Conservation (phyloP, 2,113 vertebrate species). For the Pitta sordida region DNA sequence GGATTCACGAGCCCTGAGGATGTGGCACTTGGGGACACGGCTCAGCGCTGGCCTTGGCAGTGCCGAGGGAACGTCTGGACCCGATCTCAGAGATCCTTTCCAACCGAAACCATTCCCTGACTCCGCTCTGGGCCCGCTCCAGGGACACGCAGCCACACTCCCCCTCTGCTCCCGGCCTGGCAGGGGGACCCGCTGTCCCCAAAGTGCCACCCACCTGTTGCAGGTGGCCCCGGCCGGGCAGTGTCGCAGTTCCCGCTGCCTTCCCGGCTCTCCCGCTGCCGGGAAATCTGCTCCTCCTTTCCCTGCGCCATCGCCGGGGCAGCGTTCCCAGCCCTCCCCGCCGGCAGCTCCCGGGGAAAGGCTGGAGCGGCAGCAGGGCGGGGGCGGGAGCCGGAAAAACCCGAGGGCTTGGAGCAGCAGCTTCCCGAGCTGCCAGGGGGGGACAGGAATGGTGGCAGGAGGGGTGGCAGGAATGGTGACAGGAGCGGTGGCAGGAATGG, state of each 20-base stretch:
- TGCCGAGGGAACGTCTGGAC: fast-evolving
- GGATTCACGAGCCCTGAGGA: fast-evolving
- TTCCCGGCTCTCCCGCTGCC: neutral
- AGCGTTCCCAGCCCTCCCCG: neutral
- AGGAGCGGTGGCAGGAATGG: too few species aligned
- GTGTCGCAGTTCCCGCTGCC: neutral
- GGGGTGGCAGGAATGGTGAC: too few species aligned
- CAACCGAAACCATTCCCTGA: neutral
- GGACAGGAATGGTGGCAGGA: too few species aligned
- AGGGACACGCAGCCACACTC: fast-evolving
- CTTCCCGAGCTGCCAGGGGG: too few species aligned
- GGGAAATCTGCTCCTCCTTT: neutral
- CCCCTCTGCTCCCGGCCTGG: neutral
- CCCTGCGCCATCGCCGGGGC: neutral
- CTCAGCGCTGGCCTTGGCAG: neutral
- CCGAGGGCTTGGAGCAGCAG: too few species aligned
- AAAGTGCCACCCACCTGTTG: neutral
- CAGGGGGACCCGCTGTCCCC: neutral
- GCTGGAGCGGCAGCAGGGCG: neutral
- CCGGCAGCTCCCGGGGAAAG: neutral
- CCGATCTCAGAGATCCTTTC: fast-evolving
- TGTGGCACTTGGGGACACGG: neutral
- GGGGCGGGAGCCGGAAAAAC: neutral
- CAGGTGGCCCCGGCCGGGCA: neutral
- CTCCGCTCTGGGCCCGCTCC: fast-evolving